Percentiles rank a stretch among this genome's conserved stretches.
These are phyloP conservation scores for Rachycentron canadum DNA, from an alignment of 2,797 vertebrate species.

Conservation along the genomic window DNA sequence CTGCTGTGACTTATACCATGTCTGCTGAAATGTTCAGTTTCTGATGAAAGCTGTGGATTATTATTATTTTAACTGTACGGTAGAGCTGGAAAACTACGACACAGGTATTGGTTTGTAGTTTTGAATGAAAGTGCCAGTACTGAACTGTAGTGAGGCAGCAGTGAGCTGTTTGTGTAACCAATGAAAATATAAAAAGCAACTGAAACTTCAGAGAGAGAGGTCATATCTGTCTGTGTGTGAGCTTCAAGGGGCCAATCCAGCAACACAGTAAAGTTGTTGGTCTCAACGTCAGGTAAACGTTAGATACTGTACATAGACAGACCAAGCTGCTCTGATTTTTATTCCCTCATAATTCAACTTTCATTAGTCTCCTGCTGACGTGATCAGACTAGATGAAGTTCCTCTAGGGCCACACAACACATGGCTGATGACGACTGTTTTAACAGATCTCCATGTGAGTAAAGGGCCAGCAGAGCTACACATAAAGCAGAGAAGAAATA, in stretches of 20 bases:
- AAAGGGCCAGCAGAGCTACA: neutral
- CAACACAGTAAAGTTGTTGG: neutral
- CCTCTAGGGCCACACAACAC: neutral
- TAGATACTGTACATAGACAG: neutral
- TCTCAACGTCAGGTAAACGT: neutral
- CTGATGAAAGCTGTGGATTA: neutral
- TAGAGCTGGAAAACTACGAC: neutral
- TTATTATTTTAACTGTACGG: neutral
- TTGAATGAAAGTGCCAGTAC: neutral
- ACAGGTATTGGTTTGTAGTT: neutral
- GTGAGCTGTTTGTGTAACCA: neutral
- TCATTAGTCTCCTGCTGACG: neutral
- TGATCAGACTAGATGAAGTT: neutral
- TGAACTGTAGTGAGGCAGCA: neutral
- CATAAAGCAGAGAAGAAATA: too few species aligned
- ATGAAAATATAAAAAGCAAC: conserved; percentile 6
- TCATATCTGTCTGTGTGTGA: neutral
- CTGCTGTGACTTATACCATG: neutral
- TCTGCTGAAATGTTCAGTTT: neutral
- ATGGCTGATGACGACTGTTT: conserved; percentile 12
- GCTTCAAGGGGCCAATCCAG: too few species aligned
- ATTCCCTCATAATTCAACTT: neutral
- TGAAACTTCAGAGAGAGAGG: neutral
- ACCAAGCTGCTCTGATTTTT: neutral
- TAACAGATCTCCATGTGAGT: neutral